Conservation (phyloP, 2,797 vertebrate genomes). For the Naso thynnoides region DNA sequence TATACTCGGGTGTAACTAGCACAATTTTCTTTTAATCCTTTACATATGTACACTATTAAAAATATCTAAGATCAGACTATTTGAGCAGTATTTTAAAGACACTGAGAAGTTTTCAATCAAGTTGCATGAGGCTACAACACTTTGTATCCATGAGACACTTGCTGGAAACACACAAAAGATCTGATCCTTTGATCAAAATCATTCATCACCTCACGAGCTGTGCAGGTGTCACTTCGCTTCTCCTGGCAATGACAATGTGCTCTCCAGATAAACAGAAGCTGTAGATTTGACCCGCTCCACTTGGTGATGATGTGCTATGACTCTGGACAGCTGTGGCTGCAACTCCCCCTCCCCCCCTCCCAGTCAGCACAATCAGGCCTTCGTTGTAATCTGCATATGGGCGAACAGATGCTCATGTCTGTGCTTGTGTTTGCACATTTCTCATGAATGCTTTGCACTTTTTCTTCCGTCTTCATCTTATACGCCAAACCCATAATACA, state of each 20-base stretch:
- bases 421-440: constrained; percentile 66
- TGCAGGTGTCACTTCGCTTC: constrained; percentile 28
- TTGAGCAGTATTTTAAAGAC: constrained; percentile 17
- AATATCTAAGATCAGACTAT: constrained; percentile 3
- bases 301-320: constrained; percentile 63
- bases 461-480: constrained; percentile 30
- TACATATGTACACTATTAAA: constrained; percentile 4
- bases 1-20: neutral
- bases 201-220: constrained; percentile 23
- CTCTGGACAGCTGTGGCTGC: constrained; percentile 72
- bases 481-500: constrained; percentile 18
- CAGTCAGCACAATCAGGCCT: constrained; percentile 70
- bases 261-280: constrained; percentile 44
- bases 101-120: constrained; percentile 11
- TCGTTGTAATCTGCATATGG: constrained; percentile 74
- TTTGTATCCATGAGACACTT: constrained; percentile 5
- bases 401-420: constrained; percentile 70
- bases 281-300: constrained; percentile 48
- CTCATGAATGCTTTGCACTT: constrained; percentile 25
- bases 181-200: constrained; percentile 44
- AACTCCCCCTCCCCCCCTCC: constrained; percentile 6
- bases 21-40: neutral
- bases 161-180: constrained; percentile 35
- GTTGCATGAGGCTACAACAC: neutral
- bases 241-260: constrained; percentile 29